These are phyloP conservation scores for Grallaria varia DNA, from an alignment of 2,113 vertebrate species.

Conservation along the genomic window DNA sequence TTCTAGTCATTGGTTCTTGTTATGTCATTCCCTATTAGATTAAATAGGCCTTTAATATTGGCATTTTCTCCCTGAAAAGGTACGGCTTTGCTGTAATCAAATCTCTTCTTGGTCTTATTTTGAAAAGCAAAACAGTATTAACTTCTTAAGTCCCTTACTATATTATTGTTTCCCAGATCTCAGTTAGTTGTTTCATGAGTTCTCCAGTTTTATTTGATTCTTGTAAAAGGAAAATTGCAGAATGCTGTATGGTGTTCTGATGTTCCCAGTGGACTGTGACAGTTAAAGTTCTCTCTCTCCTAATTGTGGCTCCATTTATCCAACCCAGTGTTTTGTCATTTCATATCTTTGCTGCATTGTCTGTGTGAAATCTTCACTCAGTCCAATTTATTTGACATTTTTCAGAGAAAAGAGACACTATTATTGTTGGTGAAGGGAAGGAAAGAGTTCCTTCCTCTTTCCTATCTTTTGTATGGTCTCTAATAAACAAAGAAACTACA, in stretches of 20 bases:
- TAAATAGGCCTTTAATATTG: constrained; percentile 29
- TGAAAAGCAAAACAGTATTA: not conserved
- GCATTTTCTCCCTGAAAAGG: not conserved
- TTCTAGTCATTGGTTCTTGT: constrained; percentile 48
- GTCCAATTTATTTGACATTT: constrained; percentile 28
- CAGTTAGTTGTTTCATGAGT: not conserved
- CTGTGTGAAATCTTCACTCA: constrained; percentile 32
- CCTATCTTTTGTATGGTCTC: not conserved
- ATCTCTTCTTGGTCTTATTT: not conserved
- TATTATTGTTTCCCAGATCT: not conserved
- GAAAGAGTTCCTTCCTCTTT: not conserved
- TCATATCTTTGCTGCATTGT: not conserved
- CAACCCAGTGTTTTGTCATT: not conserved
- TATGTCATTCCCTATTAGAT: constrained; percentile 26
- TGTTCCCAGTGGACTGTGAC: fast-evolving
- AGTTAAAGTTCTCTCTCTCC: not conserved
- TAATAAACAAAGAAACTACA: constrained; percentile 1
- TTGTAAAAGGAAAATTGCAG: not conserved
- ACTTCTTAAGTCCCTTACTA: not conserved
- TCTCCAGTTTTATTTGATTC: not conserved
- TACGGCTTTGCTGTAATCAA: not conserved
- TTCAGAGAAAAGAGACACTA: constrained; percentile 1
- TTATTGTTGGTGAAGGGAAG: not conserved
- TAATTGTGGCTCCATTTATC: not conserved
- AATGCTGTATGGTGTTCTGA: not conserved